Conservation (phyloP, 2,888 invertebrate genomes). For the Habrosyne pyritoides region DNA sequence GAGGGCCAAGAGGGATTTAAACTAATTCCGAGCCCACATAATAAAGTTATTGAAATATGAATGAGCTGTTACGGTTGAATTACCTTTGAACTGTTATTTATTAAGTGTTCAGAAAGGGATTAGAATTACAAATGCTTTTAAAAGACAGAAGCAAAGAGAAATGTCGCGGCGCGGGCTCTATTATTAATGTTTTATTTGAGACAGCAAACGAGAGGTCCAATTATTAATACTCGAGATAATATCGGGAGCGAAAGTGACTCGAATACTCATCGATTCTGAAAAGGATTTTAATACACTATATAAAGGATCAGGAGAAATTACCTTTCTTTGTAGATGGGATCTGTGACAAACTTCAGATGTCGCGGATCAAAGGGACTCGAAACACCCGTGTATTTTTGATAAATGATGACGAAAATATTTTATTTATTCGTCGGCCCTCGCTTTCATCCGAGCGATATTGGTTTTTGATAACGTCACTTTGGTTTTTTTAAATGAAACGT, state of each 20-base stretch:
- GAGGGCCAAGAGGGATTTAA: background rate
- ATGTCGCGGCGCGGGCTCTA: background rate
- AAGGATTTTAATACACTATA: slow-evolving; percentile 41
- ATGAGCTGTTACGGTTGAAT: background rate
- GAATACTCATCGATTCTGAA: slow-evolving; percentile 27
- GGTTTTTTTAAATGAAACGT: slow-evolving; percentile 32
- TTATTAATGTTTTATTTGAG: background rate
- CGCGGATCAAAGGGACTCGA: slow-evolving; percentile 37
- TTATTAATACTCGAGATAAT: background rate
- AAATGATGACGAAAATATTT: slow-evolving; percentile 48
- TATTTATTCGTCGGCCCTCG: slow-evolving; percentile 29
- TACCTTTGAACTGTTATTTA: background rate
- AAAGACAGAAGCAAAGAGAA: background rate
- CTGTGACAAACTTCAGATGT: slow-evolving; percentile 38
- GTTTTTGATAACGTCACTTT: slow-evolving; percentile 47
- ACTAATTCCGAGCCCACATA: background rate
- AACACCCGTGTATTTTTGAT: slow-evolving; percentile 43
- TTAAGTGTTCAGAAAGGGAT: background rate
- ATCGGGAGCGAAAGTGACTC: slow-evolving; percentile 19
- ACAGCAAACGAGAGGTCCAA: background rate
- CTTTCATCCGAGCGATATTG: slow-evolving; percentile 41
- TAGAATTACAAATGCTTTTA: background rate
- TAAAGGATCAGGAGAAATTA: slow-evolving; percentile 45
- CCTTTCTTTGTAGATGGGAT: slow-evolving; percentile 37
- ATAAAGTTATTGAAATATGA: background rate